Evolutionary conservation across 1,140 invertebrate species (phyloP).

Genomic region (Protaetia brevitarsis): DNA sequence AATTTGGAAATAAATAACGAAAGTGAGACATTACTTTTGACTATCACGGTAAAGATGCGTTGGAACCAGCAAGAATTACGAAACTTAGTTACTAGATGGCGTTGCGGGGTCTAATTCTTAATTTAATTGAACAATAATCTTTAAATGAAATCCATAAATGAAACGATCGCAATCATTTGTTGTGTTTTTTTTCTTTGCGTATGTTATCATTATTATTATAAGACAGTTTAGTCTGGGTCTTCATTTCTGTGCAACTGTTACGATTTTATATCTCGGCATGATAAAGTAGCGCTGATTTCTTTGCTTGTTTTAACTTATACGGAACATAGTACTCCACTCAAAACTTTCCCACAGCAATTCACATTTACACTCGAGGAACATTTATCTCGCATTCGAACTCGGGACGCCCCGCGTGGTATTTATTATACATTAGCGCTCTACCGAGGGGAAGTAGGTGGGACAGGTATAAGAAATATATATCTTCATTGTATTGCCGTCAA

Average conservation of each 20-base stretch:
- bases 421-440: slow-evolving; percentile 13
- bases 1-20: too few species aligned
- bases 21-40: too few species aligned
- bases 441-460: background rate
- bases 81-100: too few species aligned
- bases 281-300: background rate
- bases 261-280: background rate
- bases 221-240: too few species aligned
- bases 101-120: too few species aligned
- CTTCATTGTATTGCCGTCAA: slow-evolving; percentile 9
- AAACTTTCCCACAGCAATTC: background rate
- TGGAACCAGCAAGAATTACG: too few species aligned
- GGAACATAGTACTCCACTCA: background rate
- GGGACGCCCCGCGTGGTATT: background rate
- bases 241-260: background rate
- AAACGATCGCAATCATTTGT: too few species aligned
- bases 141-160: too few species aligned
- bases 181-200: too few species aligned
- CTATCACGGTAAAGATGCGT: too few species aligned
- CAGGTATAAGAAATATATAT: slow-evolving; percentile 15
- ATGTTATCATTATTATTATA: too few species aligned
- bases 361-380: background rate
- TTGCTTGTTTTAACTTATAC: background rate
- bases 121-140: too few species aligned
- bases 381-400: slow-evolving; percentile 4